Evolutionary conservation across 2,888 invertebrate species (phyloP).

Genomic region (Flexamia atlantica): DNA sequence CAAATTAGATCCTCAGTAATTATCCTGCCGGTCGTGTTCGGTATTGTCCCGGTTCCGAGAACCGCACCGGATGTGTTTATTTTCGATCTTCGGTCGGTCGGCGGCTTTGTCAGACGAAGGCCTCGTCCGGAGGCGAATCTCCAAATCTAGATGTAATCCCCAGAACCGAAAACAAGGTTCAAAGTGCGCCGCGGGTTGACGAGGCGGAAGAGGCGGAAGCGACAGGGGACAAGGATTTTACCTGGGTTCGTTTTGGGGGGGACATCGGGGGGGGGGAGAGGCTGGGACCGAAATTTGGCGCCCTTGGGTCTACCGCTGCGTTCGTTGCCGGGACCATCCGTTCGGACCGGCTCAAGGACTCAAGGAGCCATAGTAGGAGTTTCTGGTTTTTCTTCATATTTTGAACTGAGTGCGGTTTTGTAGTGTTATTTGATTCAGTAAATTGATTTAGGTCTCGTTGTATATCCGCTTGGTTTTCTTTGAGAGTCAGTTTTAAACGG

Average conservation of each 20-base stretch:
- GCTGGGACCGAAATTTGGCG: not conserved
- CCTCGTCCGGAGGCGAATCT: not conserved
- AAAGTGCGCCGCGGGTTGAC: conserved; percentile 41
- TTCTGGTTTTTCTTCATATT: too few relatives aligned
- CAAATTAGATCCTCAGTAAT: too few relatives aligned
- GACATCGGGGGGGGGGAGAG: not conserved
- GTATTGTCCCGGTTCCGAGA: not conserved
- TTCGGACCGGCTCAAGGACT: too few relatives aligned
- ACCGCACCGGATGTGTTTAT: conserved; percentile 10
- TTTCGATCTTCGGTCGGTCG: not conserved
- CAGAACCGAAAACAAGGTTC: conserved; percentile 33
- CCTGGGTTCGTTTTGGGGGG: not conserved
- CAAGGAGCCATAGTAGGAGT: too few relatives aligned
- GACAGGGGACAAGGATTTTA: conserved; percentile 56
- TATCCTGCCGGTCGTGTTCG: too few relatives aligned
- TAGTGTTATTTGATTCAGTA: too few relatives aligned
- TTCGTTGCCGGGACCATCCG: not conserved
- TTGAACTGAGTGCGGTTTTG: too few relatives aligned
- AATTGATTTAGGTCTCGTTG: too few relatives aligned
- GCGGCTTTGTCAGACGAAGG: conserved; percentile 8
- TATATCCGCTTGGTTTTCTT: too few relatives aligned
- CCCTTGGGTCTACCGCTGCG: conserved; percentile 45
- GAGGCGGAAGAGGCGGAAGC: conserved; percentile 44
- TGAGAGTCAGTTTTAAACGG: too few relatives aligned
- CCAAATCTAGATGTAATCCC: conserved; percentile 26